phyloP scores from a whole-genome alignment of 1,140 invertebrate species.

The Solen grandis region DNA sequence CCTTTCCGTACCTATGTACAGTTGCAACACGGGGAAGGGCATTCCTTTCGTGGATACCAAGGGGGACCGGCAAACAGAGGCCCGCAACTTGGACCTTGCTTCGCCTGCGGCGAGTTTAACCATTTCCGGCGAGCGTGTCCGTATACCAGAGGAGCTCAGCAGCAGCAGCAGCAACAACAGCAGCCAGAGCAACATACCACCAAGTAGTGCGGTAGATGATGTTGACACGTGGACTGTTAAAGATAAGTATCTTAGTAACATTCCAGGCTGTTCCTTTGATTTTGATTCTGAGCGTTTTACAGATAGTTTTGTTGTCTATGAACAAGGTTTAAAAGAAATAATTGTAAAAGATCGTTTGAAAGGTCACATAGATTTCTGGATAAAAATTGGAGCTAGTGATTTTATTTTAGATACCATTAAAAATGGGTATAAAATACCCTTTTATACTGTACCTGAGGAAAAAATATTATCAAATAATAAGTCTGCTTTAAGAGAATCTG shows the following conservation, averaged over 20 bases:
- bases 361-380: conserved; percentile 16
- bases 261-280: not conserved
- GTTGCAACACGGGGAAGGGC: too few relatives aligned
- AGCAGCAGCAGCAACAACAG: too few relatives aligned
- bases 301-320: conserved; percentile 12
- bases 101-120: not conserved
- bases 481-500: conserved; percentile 38
- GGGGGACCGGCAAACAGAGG: too few relatives aligned
- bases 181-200: too few relatives aligned
- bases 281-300: conserved; percentile 12
- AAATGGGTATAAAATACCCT: conserved; percentile 52
- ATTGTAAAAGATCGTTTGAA: conserved; percentile 11
- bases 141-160: not conserved
- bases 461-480: conserved; percentile 34
- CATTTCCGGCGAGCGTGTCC: not conserved
- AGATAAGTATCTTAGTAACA: too few relatives aligned
- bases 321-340: conserved; percentile 28
- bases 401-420: conserved; percentile 38
- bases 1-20: too few relatives aligned
- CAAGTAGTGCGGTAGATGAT: too few relatives aligned
- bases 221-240: too few relatives aligned
- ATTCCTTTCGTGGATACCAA: too few relatives aligned
- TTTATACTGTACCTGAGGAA: conserved; percentile 16
- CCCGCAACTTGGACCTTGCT: not conserved
- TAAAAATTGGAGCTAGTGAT: conserved; percentile 5